Conservation (phyloP, 2,797 vertebrate genomes). For the Sebastes wilsoni region DNA sequence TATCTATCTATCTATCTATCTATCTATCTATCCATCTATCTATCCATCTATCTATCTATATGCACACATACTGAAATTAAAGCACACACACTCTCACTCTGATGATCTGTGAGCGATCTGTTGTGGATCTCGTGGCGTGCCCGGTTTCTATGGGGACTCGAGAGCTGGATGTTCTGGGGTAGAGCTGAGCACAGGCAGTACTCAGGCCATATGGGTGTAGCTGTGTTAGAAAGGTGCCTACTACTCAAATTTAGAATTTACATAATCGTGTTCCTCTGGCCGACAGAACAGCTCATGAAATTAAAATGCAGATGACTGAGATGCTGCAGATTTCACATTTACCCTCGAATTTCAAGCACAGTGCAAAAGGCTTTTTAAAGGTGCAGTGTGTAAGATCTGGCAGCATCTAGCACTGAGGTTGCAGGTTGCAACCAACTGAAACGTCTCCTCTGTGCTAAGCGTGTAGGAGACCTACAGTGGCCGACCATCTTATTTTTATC, state of each 20-base stretch:
- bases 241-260: constrained; percentile 24
- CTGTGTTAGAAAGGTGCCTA: constrained; percentile 26
- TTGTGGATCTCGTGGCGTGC: not conserved
- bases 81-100: not conserved
- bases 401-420: accelerated
- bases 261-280: constrained; percentile 24
- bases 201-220: constrained; percentile 37
- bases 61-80: not conserved
- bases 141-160: constrained; percentile 44
- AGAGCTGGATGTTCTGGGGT: constrained; percentile 41
- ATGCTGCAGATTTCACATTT: not conserved
- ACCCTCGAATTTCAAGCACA: not conserved
- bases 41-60: accelerated
- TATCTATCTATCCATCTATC: too few relatives aligned
- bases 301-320: constrained; percentile 11
- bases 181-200: constrained; percentile 20
- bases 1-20: accelerated
- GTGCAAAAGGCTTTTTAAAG: not conserved
- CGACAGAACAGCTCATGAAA: not conserved
- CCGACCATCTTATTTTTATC: too few relatives aligned
- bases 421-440: too few relatives aligned
- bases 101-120: too few relatives aligned
- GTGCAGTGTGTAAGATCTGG: too few relatives aligned
- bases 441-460: too few relatives aligned
- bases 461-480: too few relatives aligned